Evolutionary conservation across 2,113 vertebrate genomes (phyloP), one percentile per base, ranked within the genome.

Genomic region (Microtus ochrogaster): DNA sequence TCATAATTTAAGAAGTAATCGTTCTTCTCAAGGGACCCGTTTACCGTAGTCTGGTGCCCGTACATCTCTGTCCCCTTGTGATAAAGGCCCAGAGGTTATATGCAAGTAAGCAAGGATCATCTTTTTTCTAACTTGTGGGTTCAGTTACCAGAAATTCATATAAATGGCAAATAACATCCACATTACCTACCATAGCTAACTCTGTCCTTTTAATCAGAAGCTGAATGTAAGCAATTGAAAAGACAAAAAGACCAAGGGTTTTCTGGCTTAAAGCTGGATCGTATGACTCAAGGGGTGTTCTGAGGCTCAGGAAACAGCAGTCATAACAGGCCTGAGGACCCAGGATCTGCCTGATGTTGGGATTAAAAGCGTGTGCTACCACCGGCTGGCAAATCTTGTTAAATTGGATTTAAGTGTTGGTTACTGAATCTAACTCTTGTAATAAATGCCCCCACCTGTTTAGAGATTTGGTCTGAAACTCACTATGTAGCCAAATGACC

Each of bases 201-300:
- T 85, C n/a, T 95, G 3, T 93, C 63, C 44, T 93, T 96, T 79
- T 89, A 24, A 47, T 74, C 63, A 41, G 65, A 77, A 92, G 66
- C 49, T 61, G 14, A 65, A 89, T 76, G 14, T 68, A 85, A 22
- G 41, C 33, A 74, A 0, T 39, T 58, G 19, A 16, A 78, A 89
- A 61, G 36, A 61, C 39, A 89, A 44, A 30, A 70, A 68, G 14
- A 68, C 16, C 28, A 21, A 2, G 26, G 36, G 24, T 66, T 22
- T 61, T 10, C 58, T 63, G 81, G 17, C 16, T 68, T 84, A 76
- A 89, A 88, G 16, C 44, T 76, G 11, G 7, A 65, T 78, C 11
- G 11, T n/a, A 30, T 58, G 41, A 52, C 94, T 96, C 66, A 84
- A 74, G 41, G 63, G 39, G 91, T 63, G 70, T 77, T 74, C 55